phyloP scores from a whole-genome alignment of 1,140 invertebrate genomes.

The Drosophila subpulchrella region DNA sequence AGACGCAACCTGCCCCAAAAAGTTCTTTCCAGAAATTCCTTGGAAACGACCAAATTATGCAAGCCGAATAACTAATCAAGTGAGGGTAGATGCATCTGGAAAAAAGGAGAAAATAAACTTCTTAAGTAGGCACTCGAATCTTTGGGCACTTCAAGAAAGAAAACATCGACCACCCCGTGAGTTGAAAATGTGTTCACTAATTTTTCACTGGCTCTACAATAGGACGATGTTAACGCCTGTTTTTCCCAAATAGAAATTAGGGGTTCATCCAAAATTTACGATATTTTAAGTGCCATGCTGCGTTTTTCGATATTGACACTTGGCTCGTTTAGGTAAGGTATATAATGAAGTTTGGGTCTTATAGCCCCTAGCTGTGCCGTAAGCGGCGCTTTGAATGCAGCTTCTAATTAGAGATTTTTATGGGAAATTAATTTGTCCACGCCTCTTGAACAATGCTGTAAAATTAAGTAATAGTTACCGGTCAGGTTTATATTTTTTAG shows the following conservation, averaged over 20 bases:
- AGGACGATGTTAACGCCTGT: conserved; percentile 32
- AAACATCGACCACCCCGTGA: conserved; percentile 56
- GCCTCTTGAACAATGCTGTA: conserved; percentile 41
- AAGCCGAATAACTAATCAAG: conserved; percentile 69
- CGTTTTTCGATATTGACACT: conserved; percentile 66
- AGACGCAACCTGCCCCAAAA: conserved; percentile 77
- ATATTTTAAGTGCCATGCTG: conserved; percentile 67
- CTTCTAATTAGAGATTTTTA: conserved; percentile 73
- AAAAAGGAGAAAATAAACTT: conserved; percentile 23
- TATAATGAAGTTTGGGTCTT: conserved; percentile 29
- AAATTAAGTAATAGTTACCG: conserved; percentile 73
- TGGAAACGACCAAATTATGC: conserved; percentile 71
- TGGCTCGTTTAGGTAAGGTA: conserved; percentile 1
- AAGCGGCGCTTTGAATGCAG: conserved; percentile 61
- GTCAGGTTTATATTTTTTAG: conserved; percentile 4
- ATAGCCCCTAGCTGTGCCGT: conserved; percentile 61
- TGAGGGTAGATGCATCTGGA: conserved; percentile 20
- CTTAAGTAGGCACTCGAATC: conserved; percentile 27
- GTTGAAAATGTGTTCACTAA: conserved; percentile 68
- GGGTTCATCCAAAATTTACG: conserved; percentile 62
- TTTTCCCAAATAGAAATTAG: conserved; percentile 22
- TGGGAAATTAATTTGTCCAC: conserved; percentile 76
- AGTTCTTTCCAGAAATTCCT: conserved; percentile 41
- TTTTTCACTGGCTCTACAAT: conserved; percentile 46
- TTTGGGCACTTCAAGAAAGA: conserved; percentile 15